Base-by-base conservation (phyloP, 2,888 invertebrate species). In the Oscheius sp. region DNA sequence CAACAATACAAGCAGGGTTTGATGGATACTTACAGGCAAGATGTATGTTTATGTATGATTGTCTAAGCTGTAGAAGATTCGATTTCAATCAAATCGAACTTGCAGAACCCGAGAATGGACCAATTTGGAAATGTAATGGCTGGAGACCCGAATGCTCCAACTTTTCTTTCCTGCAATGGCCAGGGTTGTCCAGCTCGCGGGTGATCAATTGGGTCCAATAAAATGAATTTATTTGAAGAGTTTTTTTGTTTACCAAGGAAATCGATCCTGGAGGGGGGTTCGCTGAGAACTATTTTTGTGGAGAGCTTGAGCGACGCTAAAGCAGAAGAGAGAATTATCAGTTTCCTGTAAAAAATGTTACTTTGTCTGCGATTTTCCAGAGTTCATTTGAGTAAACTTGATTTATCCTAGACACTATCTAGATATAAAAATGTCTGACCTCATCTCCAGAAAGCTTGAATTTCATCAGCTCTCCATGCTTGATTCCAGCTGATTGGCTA, bases 151-250 rank as follows among this genome's bases (percentile, higher is more conserved):
- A n/a, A 58, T 12, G n/a, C 39, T 25, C 39, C 42, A 15, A 23
- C 27, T 0, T 58, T 25, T 29, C 23, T 58, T 15, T 42, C 58
- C 42, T 58, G 58, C n/a, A 58, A 58, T 39, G 58, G 58, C 20
- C 58, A 42, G 29, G 58, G 58, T 23, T 58, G 58, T 39, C n/a
- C 12, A 10, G 42, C 42, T 23, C 39, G 58, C 15, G 58, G 58
- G 5, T 34, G 25, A 58, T 15, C 76, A 75, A 27, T 74, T 68
- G 58, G 76, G 76, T 66, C 75, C 76, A 53, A 31, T 31, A 29
- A 10, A 45, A 45, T 15, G 6, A 45, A 45, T 45, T 6, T 15
- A 45, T 45, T 45, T 45, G 5, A 45, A 15, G 8, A 17, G 6
- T 15, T 76, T 69, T 33, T 29, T 53, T 2, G 17, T 48, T 34